phyloP scores from a whole-genome alignment of 2,113 vertebrate species.

The Alligator sinensis region DNA sequence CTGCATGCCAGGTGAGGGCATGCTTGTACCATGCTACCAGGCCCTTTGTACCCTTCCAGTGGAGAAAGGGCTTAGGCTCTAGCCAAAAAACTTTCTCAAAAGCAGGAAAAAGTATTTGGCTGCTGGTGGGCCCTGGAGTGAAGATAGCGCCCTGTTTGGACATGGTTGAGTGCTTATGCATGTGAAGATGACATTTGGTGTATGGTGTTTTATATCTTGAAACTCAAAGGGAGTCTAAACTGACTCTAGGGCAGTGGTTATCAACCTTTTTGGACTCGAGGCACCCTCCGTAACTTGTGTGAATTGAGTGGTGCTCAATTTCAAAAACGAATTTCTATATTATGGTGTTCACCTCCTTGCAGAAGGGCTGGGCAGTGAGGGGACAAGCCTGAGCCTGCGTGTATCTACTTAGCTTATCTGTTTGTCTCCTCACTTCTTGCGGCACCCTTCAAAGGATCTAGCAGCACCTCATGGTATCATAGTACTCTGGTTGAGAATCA shows the following conservation, averaged over 20 bases:
- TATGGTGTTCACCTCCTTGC: too few species aligned
- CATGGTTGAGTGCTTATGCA: not conserved
- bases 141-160: not conserved
- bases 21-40: not conserved
- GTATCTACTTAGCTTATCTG: too few species aligned
- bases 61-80: not conserved
- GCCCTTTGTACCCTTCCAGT: not conserved
- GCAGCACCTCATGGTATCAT: too few species aligned
- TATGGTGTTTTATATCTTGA: not conserved
- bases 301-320: too few species aligned
- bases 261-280: too few species aligned
- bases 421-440: too few species aligned
- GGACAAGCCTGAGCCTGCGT: too few species aligned
- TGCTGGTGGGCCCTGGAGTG: not conserved
- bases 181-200: not conserved
- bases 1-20: constrained; percentile 84
- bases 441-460: too few species aligned
- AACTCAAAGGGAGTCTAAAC: not conserved
- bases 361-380: too few species aligned
- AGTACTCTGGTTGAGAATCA: too few species aligned
- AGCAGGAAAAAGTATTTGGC: not conserved
- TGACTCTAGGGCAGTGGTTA: not conserved
- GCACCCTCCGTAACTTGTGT: too few species aligned
- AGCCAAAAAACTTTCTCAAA: not conserved
- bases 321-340: too few species aligned